A percentile compares a stretch with the other conserved stretches of the same genome.
These are phyloP conservation scores for Trisateles emortualis DNA, from an alignment of 2,888 invertebrate genomes.

Conservation along the genomic window DNA sequence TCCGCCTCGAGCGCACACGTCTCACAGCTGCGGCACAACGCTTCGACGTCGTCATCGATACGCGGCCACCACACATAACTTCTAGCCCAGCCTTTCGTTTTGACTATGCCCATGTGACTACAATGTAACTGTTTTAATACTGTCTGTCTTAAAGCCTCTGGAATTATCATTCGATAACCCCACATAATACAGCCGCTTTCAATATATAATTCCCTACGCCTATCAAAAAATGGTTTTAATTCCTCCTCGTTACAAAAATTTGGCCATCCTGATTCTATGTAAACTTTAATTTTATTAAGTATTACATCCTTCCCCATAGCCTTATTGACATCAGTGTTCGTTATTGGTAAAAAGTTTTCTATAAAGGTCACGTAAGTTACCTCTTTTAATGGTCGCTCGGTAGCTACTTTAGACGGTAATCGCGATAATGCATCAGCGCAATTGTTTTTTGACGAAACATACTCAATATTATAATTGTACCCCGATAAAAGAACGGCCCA, in stretches of 20 bases:
- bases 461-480: no score
- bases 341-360: neutral
- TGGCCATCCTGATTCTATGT: constrained; percentile 1
- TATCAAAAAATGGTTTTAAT: neutral
- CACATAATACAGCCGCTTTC: neutral
- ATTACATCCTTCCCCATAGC: neutral
- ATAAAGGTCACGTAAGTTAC: neutral
- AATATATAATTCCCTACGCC: neutral
- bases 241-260: neutral
- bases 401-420: no score
- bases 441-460: no score
- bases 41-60: no score
- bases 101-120: no score
- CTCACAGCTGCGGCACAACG: no score
- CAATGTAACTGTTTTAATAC: no score
- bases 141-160: no score
- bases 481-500: neutral
- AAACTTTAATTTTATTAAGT: neutral
- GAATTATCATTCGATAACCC: neutral
- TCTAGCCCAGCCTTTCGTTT: no score
- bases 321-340: neutral
- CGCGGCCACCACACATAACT: no score
- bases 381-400: no score
- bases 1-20: no score
- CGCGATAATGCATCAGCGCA: neutral